Evolutionary conservation across 1,140 invertebrate genomes (phyloP), one percentile per base, ranked within the genome.

Genomic region (Adoxophyes honmai): DNA sequence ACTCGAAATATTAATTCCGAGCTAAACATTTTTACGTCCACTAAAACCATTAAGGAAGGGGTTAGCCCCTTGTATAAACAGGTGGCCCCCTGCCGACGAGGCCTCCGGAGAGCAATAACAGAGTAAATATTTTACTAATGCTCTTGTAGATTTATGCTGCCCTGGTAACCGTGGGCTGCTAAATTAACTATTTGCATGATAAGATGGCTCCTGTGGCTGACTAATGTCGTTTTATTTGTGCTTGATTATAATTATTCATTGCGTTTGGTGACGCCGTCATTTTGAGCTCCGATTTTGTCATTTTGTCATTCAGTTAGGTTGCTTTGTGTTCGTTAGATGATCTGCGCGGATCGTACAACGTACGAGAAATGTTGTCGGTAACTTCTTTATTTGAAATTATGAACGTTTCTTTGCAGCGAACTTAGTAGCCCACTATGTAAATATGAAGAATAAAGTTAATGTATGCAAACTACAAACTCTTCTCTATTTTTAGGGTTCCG

Each of bases 41-140:
- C 54, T 69, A 69, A 69, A 69, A 60, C 63, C 66, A 69, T 69
- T 69, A 69, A 60, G 58, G 55, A 66, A 58, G 64, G 59, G 58
- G 55, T 52, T 16, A 10, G 18, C 39, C 59, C 61, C 53, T 44
- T 68, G 66, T 68, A 54, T 68, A 60, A 64, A 68, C 66, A 68
- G 66, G 66, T 68, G 62, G 36, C 36, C 52, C 52, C 52, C 14
- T 14, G 52, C 15, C 33, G 42, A 48, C 11, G 18, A 18, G 16
- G 35, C 34, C 55, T 57, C 55, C 11, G 9, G 55, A 57, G 55
- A 57, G 55, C 38, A 44, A 57, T 57, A 37, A 44, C 55, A 16
- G 38, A n/a, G 55, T 57, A 57, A 57, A 57, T 57, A 57, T 57
- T 57, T 57, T 57, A 57, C 42, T 57, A 57, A 39, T 57, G 55